Base-by-base conservation (phyloP, 2,888 invertebrate genomes). In the Netelia virgata region DNA sequence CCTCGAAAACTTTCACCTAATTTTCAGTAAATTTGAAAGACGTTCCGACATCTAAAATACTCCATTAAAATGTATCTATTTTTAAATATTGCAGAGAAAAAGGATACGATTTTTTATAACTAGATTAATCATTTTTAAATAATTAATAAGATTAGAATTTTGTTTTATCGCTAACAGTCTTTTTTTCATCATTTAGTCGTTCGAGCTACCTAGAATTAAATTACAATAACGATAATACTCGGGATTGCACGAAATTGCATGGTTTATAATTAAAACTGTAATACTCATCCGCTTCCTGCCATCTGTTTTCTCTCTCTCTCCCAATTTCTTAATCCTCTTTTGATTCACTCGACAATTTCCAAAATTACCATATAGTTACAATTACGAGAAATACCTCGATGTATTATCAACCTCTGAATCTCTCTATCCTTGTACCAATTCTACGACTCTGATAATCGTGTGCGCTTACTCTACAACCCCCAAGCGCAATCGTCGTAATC, bases 401-500 rank as follows among this genome's bases (percentile, higher is more conserved):
- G 18, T 72, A 43, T 68, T 16, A 75, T n/a, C 20, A 55, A 11
- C 36, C 11, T 50, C 47, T 76, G 59, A 73, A 76, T 84, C 69
- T 80, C 57, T 47, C 80, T 55, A 59, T 64, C 63, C 70, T 82
- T 76, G 59, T 57, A 61, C 81, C 76, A 61, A 63, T 14, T 70
- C 64, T 43, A 66, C 59, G 55, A 70, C 61, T 73, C 20, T 57
- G 41, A n/a, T 41, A 16, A 47, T 47, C 47, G 47, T 3, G 14
- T 47, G 1, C 14, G 47, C 47, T 14, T 47, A 47, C 11, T 9
- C 57, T 28, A 50, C 50, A 23, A 69, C 50, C 69, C 72, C 64
- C 41, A 23, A 72, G 63, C 55, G 53, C 72, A 79, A 72, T 76
- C 61, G 63, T 64, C 70, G 80, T 80, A 84, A 80, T 80, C 76